These are phyloP conservation scores for Alauda arvensis DNA, from an alignment of 2,797 vertebrate species.

Conservation along the genomic window DNA sequence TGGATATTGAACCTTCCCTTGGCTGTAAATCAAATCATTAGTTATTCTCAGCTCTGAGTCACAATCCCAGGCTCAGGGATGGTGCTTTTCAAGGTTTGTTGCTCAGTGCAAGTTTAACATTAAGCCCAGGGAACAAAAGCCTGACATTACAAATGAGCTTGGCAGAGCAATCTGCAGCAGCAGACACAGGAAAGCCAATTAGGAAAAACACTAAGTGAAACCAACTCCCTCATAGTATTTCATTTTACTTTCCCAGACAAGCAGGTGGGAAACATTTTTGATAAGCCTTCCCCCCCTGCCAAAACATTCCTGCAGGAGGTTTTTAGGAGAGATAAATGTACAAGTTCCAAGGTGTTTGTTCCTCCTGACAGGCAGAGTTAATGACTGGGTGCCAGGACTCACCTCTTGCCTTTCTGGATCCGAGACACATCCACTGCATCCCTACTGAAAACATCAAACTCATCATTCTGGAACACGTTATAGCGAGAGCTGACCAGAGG, in stretches of 20 bases:
- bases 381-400: slow-evolving; percentile 6
- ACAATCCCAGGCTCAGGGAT: not conserved
- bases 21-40: not conserved
- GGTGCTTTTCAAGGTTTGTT: not conserved
- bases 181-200: not conserved
- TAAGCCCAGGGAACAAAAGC: not conserved
- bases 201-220: not conserved
- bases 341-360: not conserved
- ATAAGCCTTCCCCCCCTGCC: not conserved
- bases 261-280: not conserved
- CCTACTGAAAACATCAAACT: slow-evolving; percentile 92
- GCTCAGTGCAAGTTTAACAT: not conserved
- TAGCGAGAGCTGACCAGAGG: slow-evolving; percentile 77
- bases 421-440: slow-evolving; percentile 88
- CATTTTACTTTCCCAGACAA: not conserved
- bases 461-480: slow-evolving; percentile 90
- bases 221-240: not conserved
- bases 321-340: not conserved
- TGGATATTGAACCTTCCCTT: not conserved
- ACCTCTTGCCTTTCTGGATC: slow-evolving; percentile 92
- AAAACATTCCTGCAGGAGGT: not conserved
- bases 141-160: not conserved
- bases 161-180: not conserved
- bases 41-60: not conserved
- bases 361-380: not conserved